A percentile compares a stretch with the other conserved stretches of the same genome.
Conservation (phyloP, 2,113 vertebrate genomes). For the Mastomys natalensis region DNA sequence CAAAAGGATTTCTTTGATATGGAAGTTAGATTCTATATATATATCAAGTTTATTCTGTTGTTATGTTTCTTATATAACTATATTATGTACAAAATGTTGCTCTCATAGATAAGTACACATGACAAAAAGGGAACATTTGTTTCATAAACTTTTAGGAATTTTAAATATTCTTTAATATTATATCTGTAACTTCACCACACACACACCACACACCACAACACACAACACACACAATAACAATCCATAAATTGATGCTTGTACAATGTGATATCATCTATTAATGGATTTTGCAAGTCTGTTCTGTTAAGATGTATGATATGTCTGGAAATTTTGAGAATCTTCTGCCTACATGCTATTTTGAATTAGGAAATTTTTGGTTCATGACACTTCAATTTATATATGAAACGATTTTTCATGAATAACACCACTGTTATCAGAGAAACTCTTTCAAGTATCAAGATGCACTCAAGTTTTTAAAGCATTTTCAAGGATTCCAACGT, state of each 20-base stretch:
- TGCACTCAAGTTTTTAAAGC: background rate
- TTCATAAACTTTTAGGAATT: background rate
- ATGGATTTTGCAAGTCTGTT: background rate
- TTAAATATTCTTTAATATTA: background rate
- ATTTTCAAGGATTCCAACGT: slow-evolving; percentile 20
- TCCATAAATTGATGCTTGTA: background rate
- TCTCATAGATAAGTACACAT: background rate
- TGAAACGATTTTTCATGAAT: background rate
- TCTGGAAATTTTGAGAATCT: background rate
- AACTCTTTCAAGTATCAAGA: background rate
- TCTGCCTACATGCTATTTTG: background rate
- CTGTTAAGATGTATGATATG: background rate
- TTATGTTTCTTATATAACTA: background rate
- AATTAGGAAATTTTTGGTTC: background rate
- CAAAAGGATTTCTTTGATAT: background rate
- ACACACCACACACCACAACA: background rate
- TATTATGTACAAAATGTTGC: background rate
- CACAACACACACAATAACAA: background rate
- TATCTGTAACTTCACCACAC: background rate
- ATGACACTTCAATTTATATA: background rate
- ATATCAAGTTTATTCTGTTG: background rate
- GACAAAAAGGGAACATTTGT: background rate
- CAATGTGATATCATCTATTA: background rate
- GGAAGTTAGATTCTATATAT: background rate
- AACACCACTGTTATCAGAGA: background rate